Evolutionary conservation across 2,888 invertebrate genomes (phyloP).

Genomic region (Ophraella communa): DNA sequence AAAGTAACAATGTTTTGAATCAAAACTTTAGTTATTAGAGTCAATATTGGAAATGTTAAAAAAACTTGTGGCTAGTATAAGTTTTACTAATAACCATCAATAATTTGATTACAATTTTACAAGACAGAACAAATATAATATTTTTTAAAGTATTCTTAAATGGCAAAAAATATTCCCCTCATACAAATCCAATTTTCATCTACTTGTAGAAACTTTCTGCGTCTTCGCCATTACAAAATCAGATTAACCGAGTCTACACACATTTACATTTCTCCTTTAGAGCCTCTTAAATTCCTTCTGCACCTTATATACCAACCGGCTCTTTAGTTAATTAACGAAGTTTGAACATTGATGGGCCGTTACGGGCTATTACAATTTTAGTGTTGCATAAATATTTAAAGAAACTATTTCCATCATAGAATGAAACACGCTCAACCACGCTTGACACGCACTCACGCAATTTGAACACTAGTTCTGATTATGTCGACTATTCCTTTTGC

Average conservation of each 20-base stretch:
- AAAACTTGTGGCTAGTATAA: too few relatives aligned
- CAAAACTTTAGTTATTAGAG: too few relatives aligned
- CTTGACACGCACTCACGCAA: conserved; percentile 36
- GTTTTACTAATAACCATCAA: background rate
- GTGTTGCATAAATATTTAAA: conserved; percentile 46
- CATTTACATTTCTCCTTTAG: conserved; percentile 29
- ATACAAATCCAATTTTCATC: conserved; percentile 8
- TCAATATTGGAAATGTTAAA: too few relatives aligned
- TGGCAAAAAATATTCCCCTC: conserved; percentile 10
- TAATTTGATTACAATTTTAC: too few relatives aligned
- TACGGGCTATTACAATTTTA: conserved; percentile 41
- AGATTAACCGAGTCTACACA: conserved; percentile 30
- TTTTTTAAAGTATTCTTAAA: background rate
- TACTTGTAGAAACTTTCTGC: conserved; percentile 13
- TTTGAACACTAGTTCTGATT: conserved; percentile 29
- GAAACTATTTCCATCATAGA: conserved; percentile 39
- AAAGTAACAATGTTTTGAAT: too few relatives aligned
- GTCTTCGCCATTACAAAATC: conserved; percentile 11
- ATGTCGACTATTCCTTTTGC: conserved; percentile 16
- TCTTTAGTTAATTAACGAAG: conserved; percentile 45
- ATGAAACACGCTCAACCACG: conserved; percentile 34
- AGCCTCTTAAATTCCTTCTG: conserved; percentile 31
- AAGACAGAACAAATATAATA: too few relatives aligned
- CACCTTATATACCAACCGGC: conserved; percentile 37
- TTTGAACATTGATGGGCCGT: conserved; percentile 47